Conservation (phyloP, 1,140 invertebrate genomes). For the Oreohelix idahoensis region DNA sequence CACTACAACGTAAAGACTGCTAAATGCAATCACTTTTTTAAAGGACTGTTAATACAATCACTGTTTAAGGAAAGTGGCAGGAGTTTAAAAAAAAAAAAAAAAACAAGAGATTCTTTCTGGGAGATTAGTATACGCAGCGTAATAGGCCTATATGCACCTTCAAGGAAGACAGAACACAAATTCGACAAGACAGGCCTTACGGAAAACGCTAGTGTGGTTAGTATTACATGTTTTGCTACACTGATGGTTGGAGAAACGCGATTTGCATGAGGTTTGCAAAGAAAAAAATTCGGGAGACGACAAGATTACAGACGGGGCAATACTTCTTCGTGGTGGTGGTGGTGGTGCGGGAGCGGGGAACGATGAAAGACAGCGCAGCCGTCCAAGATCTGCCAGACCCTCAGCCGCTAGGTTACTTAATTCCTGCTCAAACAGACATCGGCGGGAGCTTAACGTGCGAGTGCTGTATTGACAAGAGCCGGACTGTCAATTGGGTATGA, state of each 20-base stretch:
- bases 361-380: not conserved
- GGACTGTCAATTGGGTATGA: conserved; percentile 1
- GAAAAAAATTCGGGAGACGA: not conserved
- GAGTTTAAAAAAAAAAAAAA: no score
- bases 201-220: no score
- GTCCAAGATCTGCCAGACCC: not conserved
- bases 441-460: conserved; percentile 7
- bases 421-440: conserved; percentile 13
- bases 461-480: not conserved
- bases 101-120: no score
- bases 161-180: no score
- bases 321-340: not conserved
- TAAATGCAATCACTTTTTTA: no score
- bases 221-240: no score
- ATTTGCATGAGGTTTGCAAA: not conserved
- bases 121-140: no score
- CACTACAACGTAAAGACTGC: no score
- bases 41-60: no score
- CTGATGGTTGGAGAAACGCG: not conserved
- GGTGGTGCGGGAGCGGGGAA: not conserved
- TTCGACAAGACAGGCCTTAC: no score
- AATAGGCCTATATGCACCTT: no score
- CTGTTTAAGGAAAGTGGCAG: no score
- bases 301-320: not conserved
- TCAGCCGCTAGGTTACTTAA: not conserved